Evolutionary conservation across 2,113 vertebrate genomes (phyloP).

Genomic region (Toxostoma redivivum): DNA sequence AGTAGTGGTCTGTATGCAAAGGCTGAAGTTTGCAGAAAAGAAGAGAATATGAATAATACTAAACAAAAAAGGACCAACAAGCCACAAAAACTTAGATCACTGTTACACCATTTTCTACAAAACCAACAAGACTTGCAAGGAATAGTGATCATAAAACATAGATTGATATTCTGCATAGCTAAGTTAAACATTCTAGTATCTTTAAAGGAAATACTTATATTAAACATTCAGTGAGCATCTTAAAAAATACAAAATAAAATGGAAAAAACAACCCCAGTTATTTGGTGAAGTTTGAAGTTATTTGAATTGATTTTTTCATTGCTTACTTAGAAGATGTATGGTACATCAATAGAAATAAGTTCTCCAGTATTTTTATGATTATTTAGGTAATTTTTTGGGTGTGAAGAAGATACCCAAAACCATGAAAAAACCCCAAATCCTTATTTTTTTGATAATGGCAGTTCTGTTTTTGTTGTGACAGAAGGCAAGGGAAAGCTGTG

Average conservation of each 20-base stretch:
- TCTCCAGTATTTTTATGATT: not conserved
- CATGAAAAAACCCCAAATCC: not conserved
- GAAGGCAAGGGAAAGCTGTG: not conserved
- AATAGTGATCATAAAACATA: constrained; percentile 46
- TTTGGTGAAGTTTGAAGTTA: too few relatives aligned
- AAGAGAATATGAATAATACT: not conserved
- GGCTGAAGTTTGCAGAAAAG: not conserved
- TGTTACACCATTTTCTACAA: not conserved
- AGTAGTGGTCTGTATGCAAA: not conserved
- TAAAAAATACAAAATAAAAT: not conserved
- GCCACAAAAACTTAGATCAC: not conserved
- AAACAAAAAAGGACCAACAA: not conserved
- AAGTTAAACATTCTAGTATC: constrained; percentile 45
- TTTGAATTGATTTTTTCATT: not conserved
- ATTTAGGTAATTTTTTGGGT: not conserved
- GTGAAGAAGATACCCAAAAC: not conserved
- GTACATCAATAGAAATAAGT: not conserved
- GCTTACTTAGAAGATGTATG: not conserved
- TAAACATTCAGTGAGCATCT: constrained; percentile 56
- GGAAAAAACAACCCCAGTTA: not conserved
- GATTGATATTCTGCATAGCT: constrained; percentile 46
- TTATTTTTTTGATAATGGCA: not conserved
- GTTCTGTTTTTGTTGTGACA: not conserved
- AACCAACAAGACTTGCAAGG: constrained; percentile 19
- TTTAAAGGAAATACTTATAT: constrained; percentile 50